Evolutionary conservation across 2,888 invertebrate species (phyloP).

Genomic region (Uropetala carovei): DNA sequence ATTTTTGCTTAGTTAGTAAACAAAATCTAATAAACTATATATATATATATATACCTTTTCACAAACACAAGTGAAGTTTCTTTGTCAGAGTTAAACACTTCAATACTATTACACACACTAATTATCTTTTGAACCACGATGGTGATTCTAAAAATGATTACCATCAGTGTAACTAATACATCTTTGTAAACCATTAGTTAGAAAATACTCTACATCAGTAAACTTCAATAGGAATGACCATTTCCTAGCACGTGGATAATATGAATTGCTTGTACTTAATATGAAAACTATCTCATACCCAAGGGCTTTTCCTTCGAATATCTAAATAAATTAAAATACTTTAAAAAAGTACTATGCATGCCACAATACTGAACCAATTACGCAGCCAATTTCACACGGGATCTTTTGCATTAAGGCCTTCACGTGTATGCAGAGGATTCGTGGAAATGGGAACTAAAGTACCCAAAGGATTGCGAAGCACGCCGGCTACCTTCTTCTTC

Average conservation of each 20-base stretch:
- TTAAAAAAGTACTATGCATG: constrained; percentile 55
- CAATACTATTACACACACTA: constrained; percentile 53
- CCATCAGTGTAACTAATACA: constrained; percentile 55
- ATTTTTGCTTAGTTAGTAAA: constrained; percentile 12
- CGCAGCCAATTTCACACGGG: constrained; percentile 37
- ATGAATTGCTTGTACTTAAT: constrained; percentile 54
- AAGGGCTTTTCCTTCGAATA: constrained; percentile 45
- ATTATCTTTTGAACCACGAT: constrained; percentile 35
- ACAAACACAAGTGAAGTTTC: constrained; percentile 59
- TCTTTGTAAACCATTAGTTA: constrained; percentile 57
- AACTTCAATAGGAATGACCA: constrained; percentile 62
- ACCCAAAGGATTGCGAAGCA: constrained; percentile 47
- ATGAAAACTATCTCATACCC: constrained; percentile 50
- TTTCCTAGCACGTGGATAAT: constrained; percentile 57
- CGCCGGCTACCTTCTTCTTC: constrained; percentile 47
- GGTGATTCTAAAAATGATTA: constrained; percentile 47
- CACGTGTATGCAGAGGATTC: constrained; percentile 53
- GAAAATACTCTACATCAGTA: constrained; percentile 55
- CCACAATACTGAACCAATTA: constrained; percentile 56
- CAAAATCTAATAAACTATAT: constrained; percentile 52
- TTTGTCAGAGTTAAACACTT: constrained; percentile 47
- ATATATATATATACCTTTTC: neutral
- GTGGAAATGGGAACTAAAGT: constrained; percentile 46
- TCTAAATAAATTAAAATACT: constrained; percentile 60
- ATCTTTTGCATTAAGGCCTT: constrained; percentile 61